Conservation (phyloP, 2,113 vertebrate genomes). For the Leptodactylus fuscus region DNA sequence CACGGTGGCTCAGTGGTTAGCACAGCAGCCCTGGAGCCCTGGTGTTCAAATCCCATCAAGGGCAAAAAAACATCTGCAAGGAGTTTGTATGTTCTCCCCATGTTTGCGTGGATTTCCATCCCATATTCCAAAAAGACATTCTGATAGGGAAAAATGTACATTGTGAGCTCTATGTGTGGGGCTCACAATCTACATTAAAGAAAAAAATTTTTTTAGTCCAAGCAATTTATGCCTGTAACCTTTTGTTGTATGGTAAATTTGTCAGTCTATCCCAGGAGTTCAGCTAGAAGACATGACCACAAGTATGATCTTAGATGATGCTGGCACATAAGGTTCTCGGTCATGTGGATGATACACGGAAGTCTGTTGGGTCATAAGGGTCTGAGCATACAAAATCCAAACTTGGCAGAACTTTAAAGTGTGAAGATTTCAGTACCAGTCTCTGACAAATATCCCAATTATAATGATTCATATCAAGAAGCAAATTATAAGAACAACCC, state of each 20-base stretch:
- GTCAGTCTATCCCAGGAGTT: neutral
- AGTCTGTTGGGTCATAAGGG: neutral
- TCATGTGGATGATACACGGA: constrained; percentile 13
- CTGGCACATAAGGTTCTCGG: constrained; percentile 2
- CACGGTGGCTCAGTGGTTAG: too few relatives aligned
- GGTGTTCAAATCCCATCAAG: too few relatives aligned
- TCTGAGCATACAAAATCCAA: neutral
- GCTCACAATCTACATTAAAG: too few relatives aligned
- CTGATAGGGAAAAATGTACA: too few relatives aligned
- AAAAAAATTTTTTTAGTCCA: too few relatives aligned
- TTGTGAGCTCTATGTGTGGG: too few relatives aligned
- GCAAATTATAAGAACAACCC: too few relatives aligned
- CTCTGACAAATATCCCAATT: constrained; percentile 10
- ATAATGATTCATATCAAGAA: constrained; percentile 7
- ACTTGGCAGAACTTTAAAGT: constrained; percentile 19
- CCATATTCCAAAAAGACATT: too few relatives aligned
- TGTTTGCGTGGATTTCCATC: too few relatives aligned
- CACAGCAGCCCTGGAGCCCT: too few relatives aligned
- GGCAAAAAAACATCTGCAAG: too few relatives aligned
- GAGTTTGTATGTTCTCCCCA: too few relatives aligned
- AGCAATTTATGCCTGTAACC: neutral
- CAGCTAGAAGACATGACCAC: neutral
- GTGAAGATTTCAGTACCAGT: constrained; percentile 12
- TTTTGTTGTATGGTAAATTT: neutral
- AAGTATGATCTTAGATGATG: neutral